Conservation (phyloP, 2,797 vertebrate species). For the Fistularia commersonii region DNA sequence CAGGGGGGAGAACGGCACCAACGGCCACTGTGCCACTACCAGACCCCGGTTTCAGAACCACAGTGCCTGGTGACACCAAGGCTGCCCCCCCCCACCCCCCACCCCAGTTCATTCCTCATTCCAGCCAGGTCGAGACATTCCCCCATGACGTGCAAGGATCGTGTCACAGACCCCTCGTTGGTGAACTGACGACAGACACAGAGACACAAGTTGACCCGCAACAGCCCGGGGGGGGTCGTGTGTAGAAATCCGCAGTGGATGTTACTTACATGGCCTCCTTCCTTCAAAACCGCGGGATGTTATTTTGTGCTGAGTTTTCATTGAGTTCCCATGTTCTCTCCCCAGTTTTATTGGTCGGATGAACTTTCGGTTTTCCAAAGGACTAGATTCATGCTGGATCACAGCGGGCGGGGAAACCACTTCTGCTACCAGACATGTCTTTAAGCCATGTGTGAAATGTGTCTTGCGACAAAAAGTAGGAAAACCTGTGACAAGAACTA, state of each 20-base stretch:
- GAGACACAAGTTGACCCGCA: conserved; percentile 20
- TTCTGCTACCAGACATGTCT: too few species aligned
- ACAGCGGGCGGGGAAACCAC: not conserved
- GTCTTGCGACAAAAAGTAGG: not conserved
- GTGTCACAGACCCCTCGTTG: not conserved
- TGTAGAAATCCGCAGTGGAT: too few species aligned
- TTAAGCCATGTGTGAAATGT: too few species aligned
- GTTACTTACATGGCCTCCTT: not conserved
- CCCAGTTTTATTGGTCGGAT: conserved; percentile 71
- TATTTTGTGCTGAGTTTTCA: conserved; percentile 7
- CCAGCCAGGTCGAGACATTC: not conserved
- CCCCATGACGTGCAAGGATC: conserved; percentile 4
- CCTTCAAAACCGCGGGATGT: conserved; percentile 32
- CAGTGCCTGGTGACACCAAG: conserved; percentile 59
- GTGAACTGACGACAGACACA: conserved; percentile 10
- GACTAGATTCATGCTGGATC: conserved; percentile 31
- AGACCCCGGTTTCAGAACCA: conserved; percentile 73
- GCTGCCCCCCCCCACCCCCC: conserved; percentile 24
- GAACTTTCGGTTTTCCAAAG: conserved; percentile 53
- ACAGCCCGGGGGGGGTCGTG: conserved; percentile 7
- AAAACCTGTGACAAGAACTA: conserved; percentile 8
- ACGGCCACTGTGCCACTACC: conserved; percentile 76
- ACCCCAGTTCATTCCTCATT: not conserved
- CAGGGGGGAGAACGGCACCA: conserved; percentile 85
- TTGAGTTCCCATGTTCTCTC: conserved; percentile 48